These are phyloP conservation scores for Anas georgica DNA, from an alignment of 2,797 vertebrate genomes.

Conservation along the genomic window DNA sequence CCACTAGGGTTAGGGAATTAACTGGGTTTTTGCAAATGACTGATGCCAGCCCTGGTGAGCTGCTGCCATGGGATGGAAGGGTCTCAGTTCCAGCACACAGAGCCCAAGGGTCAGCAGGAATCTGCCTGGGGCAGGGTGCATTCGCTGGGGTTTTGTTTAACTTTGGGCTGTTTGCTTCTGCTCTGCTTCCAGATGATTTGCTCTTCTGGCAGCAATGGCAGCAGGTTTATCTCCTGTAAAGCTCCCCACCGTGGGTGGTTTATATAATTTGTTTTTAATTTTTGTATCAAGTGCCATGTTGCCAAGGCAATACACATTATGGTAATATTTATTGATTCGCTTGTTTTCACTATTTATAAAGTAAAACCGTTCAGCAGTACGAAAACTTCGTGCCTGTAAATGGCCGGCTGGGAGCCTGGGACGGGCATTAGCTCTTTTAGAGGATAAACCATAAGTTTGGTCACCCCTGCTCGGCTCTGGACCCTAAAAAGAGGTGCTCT, in stretches of 20 bases:
- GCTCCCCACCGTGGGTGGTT: conserved; percentile 38
- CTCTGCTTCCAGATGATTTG: conserved; percentile 48
- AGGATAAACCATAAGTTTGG: neutral
- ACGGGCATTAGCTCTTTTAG: neutral
- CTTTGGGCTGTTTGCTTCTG: neutral
- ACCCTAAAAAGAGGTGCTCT: neutral
- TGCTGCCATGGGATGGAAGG: neutral
- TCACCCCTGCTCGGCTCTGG: neutral
- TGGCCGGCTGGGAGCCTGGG: neutral
- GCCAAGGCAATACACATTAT: conserved; percentile 67
- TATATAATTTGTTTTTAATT: conserved; percentile 68
- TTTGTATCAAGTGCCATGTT: conserved; percentile 60
- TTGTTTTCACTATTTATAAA: conserved; percentile 49
- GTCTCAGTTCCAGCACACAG: neutral
- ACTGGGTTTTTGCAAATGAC: neutral
- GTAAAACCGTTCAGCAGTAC: neutral
- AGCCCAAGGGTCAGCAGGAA: neutral
- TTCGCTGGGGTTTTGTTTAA: conserved; percentile 22
- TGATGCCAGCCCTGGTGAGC: neutral
- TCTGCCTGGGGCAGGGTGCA: neutral
- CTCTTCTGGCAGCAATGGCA: neutral
- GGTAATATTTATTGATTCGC: conserved; percentile 67
- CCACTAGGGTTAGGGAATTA: neutral
- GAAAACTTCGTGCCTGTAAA: neutral
- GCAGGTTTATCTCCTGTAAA: conserved; percentile 47